Percentiles rank a stretch among this genome's conserved stretches.
These are phyloP conservation scores for Phyllotreta striolata DNA, from an alignment of 2,888 invertebrate genomes.

Conservation along the genomic window DNA sequence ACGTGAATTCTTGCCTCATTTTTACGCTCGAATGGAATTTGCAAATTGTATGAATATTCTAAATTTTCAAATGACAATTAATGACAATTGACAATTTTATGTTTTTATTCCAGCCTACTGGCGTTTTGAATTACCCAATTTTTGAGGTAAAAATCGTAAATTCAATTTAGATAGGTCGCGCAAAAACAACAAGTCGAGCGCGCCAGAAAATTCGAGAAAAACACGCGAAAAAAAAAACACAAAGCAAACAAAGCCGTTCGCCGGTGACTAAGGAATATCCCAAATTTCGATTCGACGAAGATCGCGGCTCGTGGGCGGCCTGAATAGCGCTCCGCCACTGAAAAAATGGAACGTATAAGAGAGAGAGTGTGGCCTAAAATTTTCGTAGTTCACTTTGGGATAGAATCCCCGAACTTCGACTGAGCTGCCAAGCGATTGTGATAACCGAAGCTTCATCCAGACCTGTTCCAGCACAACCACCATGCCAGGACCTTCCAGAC, in stretches of 20 bases:
- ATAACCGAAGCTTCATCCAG: constrained; percentile 21
- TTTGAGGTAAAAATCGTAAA: neutral
- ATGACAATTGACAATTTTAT: too few relatives aligned
- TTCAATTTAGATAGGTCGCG: neutral
- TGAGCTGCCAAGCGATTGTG: constrained; percentile 46
- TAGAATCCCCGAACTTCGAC: constrained; percentile 48
- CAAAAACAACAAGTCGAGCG: constrained; percentile 14
- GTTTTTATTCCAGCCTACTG: too few relatives aligned
- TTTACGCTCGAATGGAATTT: too few relatives aligned
- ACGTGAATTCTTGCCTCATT: too few relatives aligned
- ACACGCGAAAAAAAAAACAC: constrained; percentile 35
- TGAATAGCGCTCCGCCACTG: constrained; percentile 50
- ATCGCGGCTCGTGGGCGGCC: constrained; percentile 44
- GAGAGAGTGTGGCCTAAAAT: constrained; percentile 51
- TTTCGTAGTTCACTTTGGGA: constrained; percentile 53
- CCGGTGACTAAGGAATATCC: constrained; percentile 49
- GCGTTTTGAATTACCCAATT: too few relatives aligned
- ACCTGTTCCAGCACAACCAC: constrained; percentile 49
- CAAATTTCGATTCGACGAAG: constrained; percentile 43
- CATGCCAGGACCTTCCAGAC: constrained; percentile 76
- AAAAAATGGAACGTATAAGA: constrained; percentile 56
- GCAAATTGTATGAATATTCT: too few relatives aligned
- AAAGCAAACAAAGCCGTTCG: constrained; percentile 23
- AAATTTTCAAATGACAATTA: too few relatives aligned
- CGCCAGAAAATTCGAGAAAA: constrained; percentile 8